Evolutionary conservation across 1,140 invertebrate genomes (phyloP).

Genomic region (Hypothenemus hampei): DNA sequence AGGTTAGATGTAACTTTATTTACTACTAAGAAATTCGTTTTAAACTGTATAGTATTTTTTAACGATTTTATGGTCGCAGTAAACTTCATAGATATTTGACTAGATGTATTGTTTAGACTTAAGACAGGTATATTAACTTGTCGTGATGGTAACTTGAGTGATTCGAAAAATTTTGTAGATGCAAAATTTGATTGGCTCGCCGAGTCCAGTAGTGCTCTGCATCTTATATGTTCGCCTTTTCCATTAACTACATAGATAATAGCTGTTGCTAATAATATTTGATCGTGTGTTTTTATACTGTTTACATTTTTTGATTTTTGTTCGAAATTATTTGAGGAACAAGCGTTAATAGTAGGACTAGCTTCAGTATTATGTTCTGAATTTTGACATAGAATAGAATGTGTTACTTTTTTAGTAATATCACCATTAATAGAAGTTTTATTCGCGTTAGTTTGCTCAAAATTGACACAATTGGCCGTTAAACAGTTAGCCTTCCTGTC

Average conservation of each 20-base stretch:
- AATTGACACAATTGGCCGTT: neutral
- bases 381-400: neutral
- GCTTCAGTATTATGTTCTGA: neutral
- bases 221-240: neutral
- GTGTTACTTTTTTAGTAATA: neutral
- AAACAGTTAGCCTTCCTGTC: neutral
- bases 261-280: slow-evolving; percentile 6
- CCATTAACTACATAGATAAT: neutral
- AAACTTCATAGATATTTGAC: neutral
- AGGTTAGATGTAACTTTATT: neutral
- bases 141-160: neutral
- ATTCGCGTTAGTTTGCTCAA: neutral
- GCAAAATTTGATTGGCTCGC: slow-evolving; percentile 13
- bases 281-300: neutral
- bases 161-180: neutral
- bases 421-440: neutral
- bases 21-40: neutral
- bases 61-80: slow-evolving; percentile 2
- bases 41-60: slow-evolving; percentile 3
- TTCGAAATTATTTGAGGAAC: neutral
- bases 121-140: slow-evolving; percentile 4
- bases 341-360: neutral
- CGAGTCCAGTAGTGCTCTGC: slow-evolving; percentile 5
- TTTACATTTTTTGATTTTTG: neutral
- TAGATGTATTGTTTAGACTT: neutral